These are phyloP conservation scores for Cancer borealis DNA, from an alignment of 2,888 invertebrate species.

Conservation along the genomic window DNA sequence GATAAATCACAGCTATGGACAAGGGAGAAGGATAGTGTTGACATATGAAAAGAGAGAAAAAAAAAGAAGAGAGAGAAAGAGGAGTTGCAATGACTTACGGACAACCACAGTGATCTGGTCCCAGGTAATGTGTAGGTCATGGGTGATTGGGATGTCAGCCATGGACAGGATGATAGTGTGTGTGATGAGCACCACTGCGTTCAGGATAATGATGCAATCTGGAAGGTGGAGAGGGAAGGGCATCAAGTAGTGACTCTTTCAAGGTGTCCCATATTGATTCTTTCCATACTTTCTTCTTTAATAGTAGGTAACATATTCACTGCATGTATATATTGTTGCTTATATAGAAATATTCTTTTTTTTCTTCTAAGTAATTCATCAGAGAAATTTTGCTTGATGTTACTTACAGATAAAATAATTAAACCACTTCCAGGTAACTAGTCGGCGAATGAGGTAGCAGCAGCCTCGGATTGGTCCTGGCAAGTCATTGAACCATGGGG, in stretches of 20 bases:
- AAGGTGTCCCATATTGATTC: background rate
- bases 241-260: background rate
- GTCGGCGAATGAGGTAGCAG: conserved; percentile 79
- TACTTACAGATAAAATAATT: conserved; percentile 86
- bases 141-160: conserved; percentile 84
- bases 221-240: conserved; percentile 78
- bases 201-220: conserved; percentile 87
- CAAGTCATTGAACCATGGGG: conserved; percentile 84
- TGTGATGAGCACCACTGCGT: conserved; percentile 87
- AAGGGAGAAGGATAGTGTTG: too few species aligned
- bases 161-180: conserved; percentile 85
- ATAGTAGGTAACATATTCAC: background rate
- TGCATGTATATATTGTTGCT: too few species aligned
- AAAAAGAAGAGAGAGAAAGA: too few species aligned
- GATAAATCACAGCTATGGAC: background rate
- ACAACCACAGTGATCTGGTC: conserved; percentile 87
- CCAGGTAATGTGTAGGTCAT: conserved; percentile 87
- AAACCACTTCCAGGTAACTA: conserved; percentile 87
- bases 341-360: too few species aligned
- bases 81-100: conserved; percentile 81
- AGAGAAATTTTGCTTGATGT: background rate
- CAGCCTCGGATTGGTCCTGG: conserved; percentile 78
- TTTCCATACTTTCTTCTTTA: background rate
- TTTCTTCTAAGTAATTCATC: too few species aligned
- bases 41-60: too few species aligned